Evolutionary conservation across 2,797 vertebrate genomes (phyloP).

Genomic region (Gymnopithys bicolor): DNA sequence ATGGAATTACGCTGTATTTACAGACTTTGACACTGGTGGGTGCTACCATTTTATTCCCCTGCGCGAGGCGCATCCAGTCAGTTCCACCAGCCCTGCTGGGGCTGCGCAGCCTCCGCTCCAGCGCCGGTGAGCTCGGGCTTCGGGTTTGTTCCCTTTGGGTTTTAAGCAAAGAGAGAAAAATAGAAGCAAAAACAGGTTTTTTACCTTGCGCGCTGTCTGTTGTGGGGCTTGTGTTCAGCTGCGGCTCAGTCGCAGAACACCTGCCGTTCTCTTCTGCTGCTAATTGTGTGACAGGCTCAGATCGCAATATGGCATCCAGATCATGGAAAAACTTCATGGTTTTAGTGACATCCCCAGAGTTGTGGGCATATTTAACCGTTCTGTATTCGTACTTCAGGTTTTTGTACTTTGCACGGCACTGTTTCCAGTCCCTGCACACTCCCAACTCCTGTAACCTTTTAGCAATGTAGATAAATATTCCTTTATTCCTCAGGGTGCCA

Average conservation of each 20-base stretch:
- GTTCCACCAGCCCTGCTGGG: slow-evolving; percentile 10
- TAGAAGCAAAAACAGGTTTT: slow-evolving; percentile 42
- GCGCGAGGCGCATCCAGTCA: slow-evolving; percentile 45
- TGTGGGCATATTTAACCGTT: slow-evolving; percentile 79
- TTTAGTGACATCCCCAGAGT: slow-evolving; percentile 77
- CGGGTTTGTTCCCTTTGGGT: neutral
- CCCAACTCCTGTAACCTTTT: slow-evolving; percentile 89
- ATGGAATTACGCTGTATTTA: slow-evolving; percentile 58
- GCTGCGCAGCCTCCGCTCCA: slow-evolving; percentile 19
- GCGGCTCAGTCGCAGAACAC: slow-evolving; percentile 57
- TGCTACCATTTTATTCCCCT: slow-evolving; percentile 48
- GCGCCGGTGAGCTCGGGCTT: neutral
- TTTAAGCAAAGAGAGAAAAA: slow-evolving; percentile 38
- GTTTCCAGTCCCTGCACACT: slow-evolving; percentile 88
- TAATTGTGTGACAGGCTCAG: slow-evolving; percentile 66
- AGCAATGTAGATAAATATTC: slow-evolving; percentile 90
- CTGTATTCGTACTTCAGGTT: slow-evolving; percentile 87
- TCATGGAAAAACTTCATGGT: slow-evolving; percentile 81
- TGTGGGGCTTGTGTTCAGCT: slow-evolving; percentile 54
- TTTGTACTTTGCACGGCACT: slow-evolving; percentile 90
- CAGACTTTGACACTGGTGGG: slow-evolving; percentile 46
- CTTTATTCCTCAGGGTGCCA: slow-evolving; percentile 84
- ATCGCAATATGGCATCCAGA: slow-evolving; percentile 78
- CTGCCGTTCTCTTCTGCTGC: slow-evolving; percentile 74
- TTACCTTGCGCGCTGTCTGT: slow-evolving; percentile 71